Base-by-base conservation (phyloP, 1,140 invertebrate species). In the Epicauta chinensis region DNA sequence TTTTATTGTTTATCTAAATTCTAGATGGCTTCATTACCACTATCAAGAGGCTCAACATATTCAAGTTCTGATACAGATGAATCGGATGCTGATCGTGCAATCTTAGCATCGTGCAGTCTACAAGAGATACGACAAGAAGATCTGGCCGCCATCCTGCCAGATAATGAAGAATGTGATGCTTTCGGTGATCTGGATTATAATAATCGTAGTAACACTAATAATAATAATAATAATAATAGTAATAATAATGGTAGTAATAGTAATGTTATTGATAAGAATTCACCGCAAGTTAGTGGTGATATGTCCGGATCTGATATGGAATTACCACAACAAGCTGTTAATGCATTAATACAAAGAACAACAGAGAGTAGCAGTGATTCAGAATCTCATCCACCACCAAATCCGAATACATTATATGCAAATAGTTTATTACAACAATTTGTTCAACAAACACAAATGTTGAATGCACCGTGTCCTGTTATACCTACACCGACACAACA, bases 271-370 rank as follows among this genome's bases (percentile, higher is more conserved):
- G 53, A 54, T 39, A 61, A 61, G 35, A 56, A 48, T 50, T 66
- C 63, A n/a, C 59, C 64, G 11, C 55, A 62, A 36, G 62, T 58
- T 32, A n/a, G n/a, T n/a, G 68, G 62, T 49, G 77, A 79, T 60
- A 75, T 80, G 41, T 81, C 80, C 2, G 78, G 79, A 52, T 84
- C 81, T 34, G 82, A 84, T 69, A 82, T 82, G 72, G 81, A 86
- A 67, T 66, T 85, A 32, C 78, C 82, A 7, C 78, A 79, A 44
- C 80, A 81, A 56, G 70, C 84, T 31, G 82, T 86, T 2, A 82
- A 79, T 59, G 83, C 82, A 9, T 79, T 82, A 11, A 85, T 87
- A 55, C 78, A 81, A 60, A 69, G 81, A 50, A 78, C 80, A 3
- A 81, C 81, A 38, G 76, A 76, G 29, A 76, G 76, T 56, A 76